Conservation (phyloP, 2,113 vertebrate species). For the Nesoenas mayeri region DNA sequence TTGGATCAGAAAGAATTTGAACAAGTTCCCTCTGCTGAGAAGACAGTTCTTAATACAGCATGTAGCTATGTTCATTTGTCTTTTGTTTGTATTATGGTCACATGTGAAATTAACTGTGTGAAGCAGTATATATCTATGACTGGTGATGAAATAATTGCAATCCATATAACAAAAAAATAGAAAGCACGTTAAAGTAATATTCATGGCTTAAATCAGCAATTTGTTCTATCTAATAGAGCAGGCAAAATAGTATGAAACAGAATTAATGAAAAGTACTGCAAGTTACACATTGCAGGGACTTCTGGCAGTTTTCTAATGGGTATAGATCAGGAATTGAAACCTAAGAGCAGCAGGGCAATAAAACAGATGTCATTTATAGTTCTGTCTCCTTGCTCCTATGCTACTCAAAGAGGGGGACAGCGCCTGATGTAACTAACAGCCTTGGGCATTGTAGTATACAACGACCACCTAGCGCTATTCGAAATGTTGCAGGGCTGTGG, state of each 20-base stretch:
- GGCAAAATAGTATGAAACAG: neutral
- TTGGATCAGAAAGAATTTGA: slow-evolving; percentile 12
- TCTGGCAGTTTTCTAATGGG: neutral
- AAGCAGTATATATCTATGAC: neutral
- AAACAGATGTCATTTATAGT: neutral
- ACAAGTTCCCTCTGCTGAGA: slow-evolving; percentile 6
- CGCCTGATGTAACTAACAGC: neutral
- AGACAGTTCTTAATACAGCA: neutral
- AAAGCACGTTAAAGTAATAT: neutral
- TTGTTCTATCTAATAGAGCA: slow-evolving; percentile 7
- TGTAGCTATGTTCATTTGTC: neutral
- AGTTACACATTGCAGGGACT: neutral
- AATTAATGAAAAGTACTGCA: slow-evolving; percentile 3
- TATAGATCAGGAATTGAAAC: neutral
- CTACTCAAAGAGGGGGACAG: neutral
- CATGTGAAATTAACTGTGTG: neutral
- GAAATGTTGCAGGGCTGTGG: neutral
- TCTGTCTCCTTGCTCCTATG: neutral
- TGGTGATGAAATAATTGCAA: neutral
- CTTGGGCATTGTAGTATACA: neutral
- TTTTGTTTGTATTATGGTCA: neutral
- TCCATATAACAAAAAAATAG: neutral
- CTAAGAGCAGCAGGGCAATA: neutral
- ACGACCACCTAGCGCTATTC: neutral
- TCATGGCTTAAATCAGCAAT: neutral